Percentiles rank a stretch among this genome's conserved stretches.
These are phyloP conservation scores for Sternotherus odoratus DNA, from an alignment of 2,797 vertebrate species.

Conservation along the genomic window DNA sequence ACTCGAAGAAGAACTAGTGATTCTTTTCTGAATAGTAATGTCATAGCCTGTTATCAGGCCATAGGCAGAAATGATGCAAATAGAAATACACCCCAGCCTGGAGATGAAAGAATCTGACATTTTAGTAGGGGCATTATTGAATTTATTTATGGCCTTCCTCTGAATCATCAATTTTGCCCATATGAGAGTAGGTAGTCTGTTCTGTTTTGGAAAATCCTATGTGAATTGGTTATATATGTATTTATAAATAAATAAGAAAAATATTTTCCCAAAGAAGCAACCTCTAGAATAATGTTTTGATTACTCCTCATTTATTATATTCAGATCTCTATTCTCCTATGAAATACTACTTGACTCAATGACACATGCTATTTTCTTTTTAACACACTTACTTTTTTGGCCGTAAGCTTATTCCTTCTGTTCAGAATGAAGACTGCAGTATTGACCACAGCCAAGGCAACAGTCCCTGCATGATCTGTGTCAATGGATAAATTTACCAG, in stretches of 20 bases:
- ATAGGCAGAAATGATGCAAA: background rate
- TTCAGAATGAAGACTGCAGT: conserved; percentile 80
- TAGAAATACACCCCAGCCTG: background rate
- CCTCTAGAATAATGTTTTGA: background rate
- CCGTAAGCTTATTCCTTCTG: conserved; percentile 78
- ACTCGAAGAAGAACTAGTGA: too few relatives aligned
- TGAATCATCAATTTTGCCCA: background rate
- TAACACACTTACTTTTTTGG: conserved; percentile 72
- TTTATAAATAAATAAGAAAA: background rate
- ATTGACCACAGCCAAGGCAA: conserved; percentile 78
- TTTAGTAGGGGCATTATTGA: background rate
- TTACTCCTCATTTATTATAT: background rate
- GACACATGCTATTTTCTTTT: background rate
- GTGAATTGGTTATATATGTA: background rate
- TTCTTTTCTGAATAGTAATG: background rate
- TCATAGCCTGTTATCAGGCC: background rate
- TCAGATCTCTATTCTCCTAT: background rate
- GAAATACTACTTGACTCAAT: background rate
- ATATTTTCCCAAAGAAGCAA: background rate
- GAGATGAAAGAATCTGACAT: background rate
- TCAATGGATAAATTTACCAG: conserved; percentile 58
- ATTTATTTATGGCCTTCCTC: background rate
- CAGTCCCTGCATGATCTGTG: conserved; percentile 57
- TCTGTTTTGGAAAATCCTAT: background rate
- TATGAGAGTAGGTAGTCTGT: background rate